Evolutionary conservation across 2,888 invertebrate genomes (phyloP), one percentile per base, ranked within the genome.

Genomic region (Andrena flavipes): DNA sequence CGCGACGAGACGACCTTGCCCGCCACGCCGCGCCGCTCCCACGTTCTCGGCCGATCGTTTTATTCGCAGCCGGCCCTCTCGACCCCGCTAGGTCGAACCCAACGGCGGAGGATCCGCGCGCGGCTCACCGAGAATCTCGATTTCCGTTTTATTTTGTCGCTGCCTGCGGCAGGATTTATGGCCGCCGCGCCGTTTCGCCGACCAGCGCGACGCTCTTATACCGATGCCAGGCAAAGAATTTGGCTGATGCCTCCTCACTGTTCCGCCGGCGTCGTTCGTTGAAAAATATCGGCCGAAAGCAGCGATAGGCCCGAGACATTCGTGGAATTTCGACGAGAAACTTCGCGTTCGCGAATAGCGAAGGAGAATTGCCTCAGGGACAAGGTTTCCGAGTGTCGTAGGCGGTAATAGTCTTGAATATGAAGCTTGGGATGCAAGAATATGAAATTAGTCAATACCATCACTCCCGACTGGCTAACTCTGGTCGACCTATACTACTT

Each of bases 91-190:
- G 80, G 80, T 69, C 76, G 72, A 26, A 56, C 56, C 62, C 71
- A 42, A 42, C 42, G 42, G 42, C 42, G 69, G 33, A 68, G 84
- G 84, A 78, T 80, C 63, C 76, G 71, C 54, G 71, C 51, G 63
- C 56, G 67, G 84, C 72, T 81, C 80, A 73, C 86, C 67, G 88
- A 79, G 86, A 87, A 86, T 83, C 88, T 82, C 86, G 87, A 88
- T 88, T 87, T 88, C 88, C 81, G 86, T 88, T 88, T 87, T 87
- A 82, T 86, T 87, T 76, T 81, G 72, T 80, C 86, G 69, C 86
- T 74, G 73, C 20, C 87, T 67, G 42, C 68, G 77, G 2, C 70
- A 74, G 59, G 82, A 87, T 87, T 87, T 87, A 87, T 86, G 62
- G 62, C 82, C 76, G 63, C 72, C 71, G 63, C 69, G 51, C 69